phyloP scores from a whole-genome alignment of 2,797 vertebrate species.

The Garrulus glandarius region DNA sequence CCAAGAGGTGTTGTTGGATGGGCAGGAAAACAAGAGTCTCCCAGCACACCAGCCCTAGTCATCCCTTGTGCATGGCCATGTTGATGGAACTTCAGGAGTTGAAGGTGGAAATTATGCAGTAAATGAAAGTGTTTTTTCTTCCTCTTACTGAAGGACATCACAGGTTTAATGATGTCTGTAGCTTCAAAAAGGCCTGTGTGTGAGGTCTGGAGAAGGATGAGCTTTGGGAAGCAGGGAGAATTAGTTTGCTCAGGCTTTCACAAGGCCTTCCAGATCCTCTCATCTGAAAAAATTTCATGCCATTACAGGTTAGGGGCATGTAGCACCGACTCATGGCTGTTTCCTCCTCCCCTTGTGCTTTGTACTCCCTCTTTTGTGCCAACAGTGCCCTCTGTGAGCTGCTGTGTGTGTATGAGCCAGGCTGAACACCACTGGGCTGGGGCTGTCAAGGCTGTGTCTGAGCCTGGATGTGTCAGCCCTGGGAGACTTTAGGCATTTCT shows the following conservation, averaged over 20 bases:
- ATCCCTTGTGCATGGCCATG: background rate
- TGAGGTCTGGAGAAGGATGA: background rate
- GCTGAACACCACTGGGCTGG: background rate
- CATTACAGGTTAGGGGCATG: rapidly evolving
- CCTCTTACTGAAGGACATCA: background rate
- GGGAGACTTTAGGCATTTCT: background rate
- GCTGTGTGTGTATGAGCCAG: background rate
- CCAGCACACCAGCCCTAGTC: too few relatives aligned
- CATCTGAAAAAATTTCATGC: background rate
- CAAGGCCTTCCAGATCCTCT: background rate
- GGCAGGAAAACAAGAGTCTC: background rate
- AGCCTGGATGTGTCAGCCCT: background rate
- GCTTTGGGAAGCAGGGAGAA: background rate
- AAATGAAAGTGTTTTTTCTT: background rate
- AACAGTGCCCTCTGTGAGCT: background rate
- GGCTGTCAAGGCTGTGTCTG: background rate
- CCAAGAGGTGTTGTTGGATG: background rate
- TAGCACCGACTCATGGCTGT: background rate
- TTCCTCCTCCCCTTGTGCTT: background rate
- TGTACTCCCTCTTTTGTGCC: background rate
- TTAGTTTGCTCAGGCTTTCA: background rate
- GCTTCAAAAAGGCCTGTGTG: background rate
- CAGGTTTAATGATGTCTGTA: background rate
- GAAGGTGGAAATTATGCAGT: background rate
- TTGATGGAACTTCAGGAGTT: background rate